Conservation (phyloP, 2,113 vertebrate genomes). For the Aegotheles bennettii region DNA sequence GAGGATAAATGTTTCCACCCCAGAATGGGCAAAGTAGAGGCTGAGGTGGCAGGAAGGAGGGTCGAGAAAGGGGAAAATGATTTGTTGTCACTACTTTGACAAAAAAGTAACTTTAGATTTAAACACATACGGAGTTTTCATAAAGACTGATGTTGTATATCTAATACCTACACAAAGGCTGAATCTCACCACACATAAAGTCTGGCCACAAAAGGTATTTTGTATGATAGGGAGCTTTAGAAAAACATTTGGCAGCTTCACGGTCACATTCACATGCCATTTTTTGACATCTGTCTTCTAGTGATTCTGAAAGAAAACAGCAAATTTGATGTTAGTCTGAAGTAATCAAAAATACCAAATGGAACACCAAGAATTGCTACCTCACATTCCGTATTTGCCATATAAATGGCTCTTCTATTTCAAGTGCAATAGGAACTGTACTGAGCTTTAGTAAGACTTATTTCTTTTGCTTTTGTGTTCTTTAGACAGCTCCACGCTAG, state of each 20-base stretch:
- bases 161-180: constrained; percentile 73
- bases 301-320: constrained; percentile 76
- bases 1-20: neutral
- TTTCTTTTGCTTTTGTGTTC: accelerated
- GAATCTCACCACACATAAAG: constrained; percentile 73
- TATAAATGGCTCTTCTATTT: neutral
- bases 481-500: neutral
- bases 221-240: constrained; percentile 72
- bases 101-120: neutral
- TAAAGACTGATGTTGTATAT: neutral
- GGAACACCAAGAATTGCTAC: neutral
- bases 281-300: constrained; percentile 82
- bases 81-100: neutral
- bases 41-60: neutral
- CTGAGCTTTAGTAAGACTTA: neutral
- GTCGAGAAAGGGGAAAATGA: neutral
- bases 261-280: constrained; percentile 87
- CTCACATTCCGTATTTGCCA: accelerated
- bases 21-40: no score
- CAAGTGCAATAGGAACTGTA: neutral
- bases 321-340: neutral
- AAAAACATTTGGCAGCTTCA: constrained; percentile 81
- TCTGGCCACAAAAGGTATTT: constrained; percentile 82
- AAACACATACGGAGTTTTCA: neutral
- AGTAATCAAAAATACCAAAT: neutral